Evolutionary conservation across 2,797 vertebrate species (phyloP).

Genomic region (Coranthus polyacanthus): DNA sequence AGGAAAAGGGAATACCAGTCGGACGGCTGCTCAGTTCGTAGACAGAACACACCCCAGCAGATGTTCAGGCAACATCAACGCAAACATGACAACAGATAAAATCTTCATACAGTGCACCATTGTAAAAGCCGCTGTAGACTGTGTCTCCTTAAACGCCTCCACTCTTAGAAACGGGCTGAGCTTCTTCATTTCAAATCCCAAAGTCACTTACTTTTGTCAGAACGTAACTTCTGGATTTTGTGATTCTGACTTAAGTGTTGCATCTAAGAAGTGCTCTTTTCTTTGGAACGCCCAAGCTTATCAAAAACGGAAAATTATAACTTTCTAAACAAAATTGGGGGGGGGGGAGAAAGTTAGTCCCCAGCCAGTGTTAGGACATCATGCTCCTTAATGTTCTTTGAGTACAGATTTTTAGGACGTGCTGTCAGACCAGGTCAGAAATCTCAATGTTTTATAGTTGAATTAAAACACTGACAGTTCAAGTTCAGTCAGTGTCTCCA

Average conservation of each 20-base stretch:
- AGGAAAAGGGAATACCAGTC: slow-evolving; percentile 11
- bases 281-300: too few relatives aligned
- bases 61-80: slow-evolving; percentile 29
- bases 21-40: slow-evolving; percentile 10
- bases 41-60: slow-evolving; percentile 28
- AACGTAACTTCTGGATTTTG: background rate
- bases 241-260: background rate
- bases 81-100: slow-evolving; percentile 15
- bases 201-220: slow-evolving; percentile 2
- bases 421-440: too few relatives aligned
- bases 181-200: background rate
- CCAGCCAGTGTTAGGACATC: too few relatives aligned
- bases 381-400: too few relatives aligned
- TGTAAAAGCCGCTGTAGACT: slow-evolving; percentile 20
- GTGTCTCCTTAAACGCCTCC: slow-evolving; percentile 11
- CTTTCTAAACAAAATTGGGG: too few relatives aligned
- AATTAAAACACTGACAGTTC: too few relatives aligned
- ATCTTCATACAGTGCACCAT: slow-evolving; percentile 16
- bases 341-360: too few relatives aligned
- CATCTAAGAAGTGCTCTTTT: too few relatives aligned
- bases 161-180: background rate
- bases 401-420: too few relatives aligned
- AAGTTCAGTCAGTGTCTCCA: too few relatives aligned
- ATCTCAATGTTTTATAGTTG: too few relatives aligned
- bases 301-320: too few relatives aligned